Conservation (phyloP, 2,888 invertebrate species). For the Philopedon plagiatum region DNA sequence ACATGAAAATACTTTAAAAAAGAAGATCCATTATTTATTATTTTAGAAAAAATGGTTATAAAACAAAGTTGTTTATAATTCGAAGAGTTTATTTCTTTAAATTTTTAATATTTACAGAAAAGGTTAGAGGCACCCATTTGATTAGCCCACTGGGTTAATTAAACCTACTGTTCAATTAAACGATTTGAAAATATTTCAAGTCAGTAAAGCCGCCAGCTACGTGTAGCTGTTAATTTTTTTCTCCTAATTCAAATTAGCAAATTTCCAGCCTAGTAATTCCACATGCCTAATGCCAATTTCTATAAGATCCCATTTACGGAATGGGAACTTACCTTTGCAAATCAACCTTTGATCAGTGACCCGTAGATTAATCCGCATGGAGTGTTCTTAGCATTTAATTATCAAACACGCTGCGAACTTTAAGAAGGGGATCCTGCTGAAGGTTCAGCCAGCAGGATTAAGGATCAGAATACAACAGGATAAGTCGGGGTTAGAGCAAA, state of each 20-base stretch:
- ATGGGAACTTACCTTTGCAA: neutral
- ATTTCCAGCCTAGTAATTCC: neutral
- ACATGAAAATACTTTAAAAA: too few species aligned
- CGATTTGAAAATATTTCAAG: too few species aligned
- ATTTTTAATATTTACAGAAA: too few species aligned
- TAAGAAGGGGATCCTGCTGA: slow-evolving; percentile 6
- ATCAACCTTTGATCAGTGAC: slow-evolving; percentile 23
- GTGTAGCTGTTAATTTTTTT: too few species aligned
- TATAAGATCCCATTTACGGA: neutral
- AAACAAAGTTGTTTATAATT: too few species aligned
- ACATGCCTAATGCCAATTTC: neutral
- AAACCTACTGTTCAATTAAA: too few species aligned
- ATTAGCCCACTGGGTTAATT: too few species aligned
- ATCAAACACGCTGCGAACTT: slow-evolving; percentile 10
- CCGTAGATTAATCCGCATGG: neutral
- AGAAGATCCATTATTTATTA: too few species aligned
- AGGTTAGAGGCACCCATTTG: too few species aligned
- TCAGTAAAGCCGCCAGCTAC: too few species aligned
- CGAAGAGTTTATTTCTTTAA: too few species aligned
- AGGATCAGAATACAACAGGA: slow-evolving; percentile 8
- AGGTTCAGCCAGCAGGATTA: neutral
- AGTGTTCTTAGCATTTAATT: slow-evolving; percentile 20
- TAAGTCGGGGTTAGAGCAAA: slow-evolving; percentile 9
- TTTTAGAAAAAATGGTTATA: too few species aligned
- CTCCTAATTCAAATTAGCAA: neutral